phyloP scores from a whole-genome alignment of 2,888 invertebrate genomes.

The Cataglyphis livida region DNA sequence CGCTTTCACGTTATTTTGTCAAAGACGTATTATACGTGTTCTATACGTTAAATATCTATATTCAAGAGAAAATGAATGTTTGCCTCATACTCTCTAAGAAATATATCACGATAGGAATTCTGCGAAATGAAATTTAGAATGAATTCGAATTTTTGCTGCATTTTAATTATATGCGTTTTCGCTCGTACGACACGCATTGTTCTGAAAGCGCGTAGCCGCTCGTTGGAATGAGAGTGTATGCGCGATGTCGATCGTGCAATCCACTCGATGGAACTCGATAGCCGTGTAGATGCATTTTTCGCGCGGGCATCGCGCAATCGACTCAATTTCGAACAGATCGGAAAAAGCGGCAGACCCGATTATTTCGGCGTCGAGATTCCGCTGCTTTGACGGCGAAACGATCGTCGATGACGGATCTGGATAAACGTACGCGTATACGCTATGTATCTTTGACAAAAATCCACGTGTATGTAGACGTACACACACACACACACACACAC shows the following conservation, averaged over 20 bases:
- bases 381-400: slow-evolving; percentile 30
- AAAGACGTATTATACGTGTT: background rate
- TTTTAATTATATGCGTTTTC: slow-evolving; percentile 23
- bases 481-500: background rate
- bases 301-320: slow-evolving; percentile 53
- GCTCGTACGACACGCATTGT: slow-evolving; percentile 29
- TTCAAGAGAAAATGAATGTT: background rate
- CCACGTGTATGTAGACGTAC: slow-evolving; percentile 1
- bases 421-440: slow-evolving; percentile 35
- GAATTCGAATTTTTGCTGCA: background rate
- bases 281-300: slow-evolving; percentile 66
- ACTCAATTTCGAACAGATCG: slow-evolving; percentile 56
- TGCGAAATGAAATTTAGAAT: slow-evolving; percentile 3
- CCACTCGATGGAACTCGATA: slow-evolving; percentile 68
- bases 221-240: slow-evolving; percentile 33
- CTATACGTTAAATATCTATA: too few relatives aligned
- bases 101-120: background rate
- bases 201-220: slow-evolving; percentile 34
- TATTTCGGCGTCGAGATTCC: slow-evolving; percentile 57
- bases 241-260: slow-evolving; percentile 66
- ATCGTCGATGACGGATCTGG: slow-evolving; percentile 60
- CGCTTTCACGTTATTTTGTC: background rate
- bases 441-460: slow-evolving; percentile 59
- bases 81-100: background rate
- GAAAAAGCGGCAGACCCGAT: slow-evolving; percentile 57